A percentile compares a stretch with the other conserved stretches of the same genome.
phyloP scores from a whole-genome alignment of 2,113 vertebrate species.

The Ammodytes dubius region DNA sequence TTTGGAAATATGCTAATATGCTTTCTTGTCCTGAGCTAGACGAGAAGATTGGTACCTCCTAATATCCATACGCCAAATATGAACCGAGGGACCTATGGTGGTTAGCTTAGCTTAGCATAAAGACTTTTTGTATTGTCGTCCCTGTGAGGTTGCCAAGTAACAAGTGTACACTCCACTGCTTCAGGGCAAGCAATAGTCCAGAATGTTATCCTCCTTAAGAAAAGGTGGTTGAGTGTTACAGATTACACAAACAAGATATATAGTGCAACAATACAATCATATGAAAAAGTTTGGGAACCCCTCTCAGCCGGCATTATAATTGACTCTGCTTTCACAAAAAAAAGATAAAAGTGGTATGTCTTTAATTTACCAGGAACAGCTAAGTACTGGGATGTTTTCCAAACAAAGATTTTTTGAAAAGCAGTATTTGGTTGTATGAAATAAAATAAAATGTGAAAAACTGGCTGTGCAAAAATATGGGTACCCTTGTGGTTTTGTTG shows the following conservation, averaged over 20 bases:
- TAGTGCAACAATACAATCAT: background rate
- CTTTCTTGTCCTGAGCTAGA: too few relatives aligned
- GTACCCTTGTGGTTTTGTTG: too few relatives aligned
- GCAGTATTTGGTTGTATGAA: too few relatives aligned
- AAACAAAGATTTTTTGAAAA: too few relatives aligned
- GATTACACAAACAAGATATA: background rate
- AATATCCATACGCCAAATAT: background rate
- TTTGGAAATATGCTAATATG: background rate
- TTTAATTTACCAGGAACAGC: too few relatives aligned
- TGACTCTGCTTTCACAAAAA: too few relatives aligned
- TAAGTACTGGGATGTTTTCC: too few relatives aligned
- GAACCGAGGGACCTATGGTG: background rate
- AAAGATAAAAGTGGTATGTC: too few relatives aligned
- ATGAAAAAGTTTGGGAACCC: too few relatives aligned
- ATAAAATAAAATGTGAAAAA: too few relatives aligned
- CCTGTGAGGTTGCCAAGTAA: background rate
- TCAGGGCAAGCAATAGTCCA: background rate
- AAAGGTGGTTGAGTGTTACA: background rate
- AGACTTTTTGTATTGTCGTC: background rate
- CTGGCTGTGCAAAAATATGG: too few relatives aligned
- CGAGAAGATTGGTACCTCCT: background rate
- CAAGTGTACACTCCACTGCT: background rate
- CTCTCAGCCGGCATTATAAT: too few relatives aligned
- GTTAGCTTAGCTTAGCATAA: slow-evolving; percentile 13
- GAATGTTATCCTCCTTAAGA: background rate